Evolutionary conservation across 2,113 vertebrate species (phyloP).

Genomic region (Melanotaenia duboulayi): DNA sequence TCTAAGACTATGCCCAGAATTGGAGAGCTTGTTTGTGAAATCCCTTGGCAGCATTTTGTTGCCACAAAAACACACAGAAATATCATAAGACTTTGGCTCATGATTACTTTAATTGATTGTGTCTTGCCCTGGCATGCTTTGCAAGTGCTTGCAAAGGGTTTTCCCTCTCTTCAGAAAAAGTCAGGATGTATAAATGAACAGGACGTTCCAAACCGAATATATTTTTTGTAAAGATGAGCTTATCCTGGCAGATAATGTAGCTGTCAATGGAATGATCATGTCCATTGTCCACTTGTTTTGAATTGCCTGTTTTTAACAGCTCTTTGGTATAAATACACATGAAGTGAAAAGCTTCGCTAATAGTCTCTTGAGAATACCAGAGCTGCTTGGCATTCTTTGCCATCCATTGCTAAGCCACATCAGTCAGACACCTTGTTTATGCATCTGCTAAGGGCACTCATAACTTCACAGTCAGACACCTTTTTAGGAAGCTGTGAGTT

Average conservation of each 20-base stretch:
- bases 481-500: slow-evolving; percentile 56
- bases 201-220: neutral
- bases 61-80: neutral
- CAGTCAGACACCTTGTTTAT: slow-evolving; percentile 78
- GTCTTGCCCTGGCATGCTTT: neutral
- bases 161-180: neutral
- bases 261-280: slow-evolving; percentile 5
- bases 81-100: neutral
- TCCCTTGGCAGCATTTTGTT: neutral
- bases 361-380: slow-evolving; percentile 63
- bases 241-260: slow-evolving; percentile 4
- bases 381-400: slow-evolving; percentile 57
- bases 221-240: slow-evolving; percentile 9
- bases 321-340: slow-evolving; percentile 72
- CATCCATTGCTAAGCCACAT: slow-evolving; percentile 65
- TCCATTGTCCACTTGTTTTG: slow-evolving; percentile 21
- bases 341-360: slow-evolving; percentile 76
- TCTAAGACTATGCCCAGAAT: neutral
- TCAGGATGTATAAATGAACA: neutral
- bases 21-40: neutral
- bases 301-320: slow-evolving; percentile 44
- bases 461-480: slow-evolving; percentile 40
- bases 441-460: slow-evolving; percentile 60
- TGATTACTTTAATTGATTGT: neutral
- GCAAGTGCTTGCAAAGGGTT: neutral